A percentile compares a stretch with the other conserved stretches of the same genome.
phyloP scores from a whole-genome alignment of 2,113 vertebrate genomes.

The Marmota monax region DNA sequence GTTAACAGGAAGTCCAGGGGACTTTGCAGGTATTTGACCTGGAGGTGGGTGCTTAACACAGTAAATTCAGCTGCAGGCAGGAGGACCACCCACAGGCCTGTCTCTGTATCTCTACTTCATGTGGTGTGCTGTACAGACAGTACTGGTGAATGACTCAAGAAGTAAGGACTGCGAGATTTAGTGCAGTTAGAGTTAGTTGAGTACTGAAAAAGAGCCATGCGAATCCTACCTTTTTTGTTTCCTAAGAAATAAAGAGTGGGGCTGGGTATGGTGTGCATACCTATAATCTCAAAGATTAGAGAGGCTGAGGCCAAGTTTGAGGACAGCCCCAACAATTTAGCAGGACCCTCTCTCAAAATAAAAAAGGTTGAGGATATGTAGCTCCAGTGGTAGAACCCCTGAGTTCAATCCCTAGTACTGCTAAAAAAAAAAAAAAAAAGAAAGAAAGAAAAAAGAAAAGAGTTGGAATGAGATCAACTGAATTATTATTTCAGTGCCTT shows the following conservation, averaged over 20 bases:
- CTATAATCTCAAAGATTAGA: too few relatives aligned
- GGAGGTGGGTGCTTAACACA: not conserved
- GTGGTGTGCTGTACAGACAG: not conserved
- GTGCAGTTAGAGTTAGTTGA: rapidly evolving
- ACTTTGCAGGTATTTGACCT: not conserved
- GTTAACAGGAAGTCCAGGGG: not conserved
- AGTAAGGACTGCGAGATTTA: not conserved
- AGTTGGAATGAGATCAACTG: not conserved
- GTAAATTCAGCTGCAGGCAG: not conserved
- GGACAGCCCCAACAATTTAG: too few relatives aligned
- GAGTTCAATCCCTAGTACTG: too few relatives aligned
- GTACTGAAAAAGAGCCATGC: rapidly evolving
- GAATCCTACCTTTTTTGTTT: not conserved
- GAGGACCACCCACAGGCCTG: rapidly evolving
- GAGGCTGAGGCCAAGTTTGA: too few relatives aligned
- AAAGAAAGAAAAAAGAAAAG: not conserved
- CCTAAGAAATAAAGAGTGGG: not conserved
- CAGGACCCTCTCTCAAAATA: too few relatives aligned
- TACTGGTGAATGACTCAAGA: not conserved
- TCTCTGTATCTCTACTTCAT: not conserved
- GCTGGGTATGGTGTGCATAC: too few relatives aligned
- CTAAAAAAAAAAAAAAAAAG: not conserved
- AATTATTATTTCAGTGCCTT: not conserved
- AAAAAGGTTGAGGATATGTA: too few relatives aligned
- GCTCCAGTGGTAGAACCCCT: too few relatives aligned